Evolutionary conservation across 1,140 invertebrate species (phyloP), one percentile per base, ranked within the genome.

Genomic region (Rhysida immarginata): DNA sequence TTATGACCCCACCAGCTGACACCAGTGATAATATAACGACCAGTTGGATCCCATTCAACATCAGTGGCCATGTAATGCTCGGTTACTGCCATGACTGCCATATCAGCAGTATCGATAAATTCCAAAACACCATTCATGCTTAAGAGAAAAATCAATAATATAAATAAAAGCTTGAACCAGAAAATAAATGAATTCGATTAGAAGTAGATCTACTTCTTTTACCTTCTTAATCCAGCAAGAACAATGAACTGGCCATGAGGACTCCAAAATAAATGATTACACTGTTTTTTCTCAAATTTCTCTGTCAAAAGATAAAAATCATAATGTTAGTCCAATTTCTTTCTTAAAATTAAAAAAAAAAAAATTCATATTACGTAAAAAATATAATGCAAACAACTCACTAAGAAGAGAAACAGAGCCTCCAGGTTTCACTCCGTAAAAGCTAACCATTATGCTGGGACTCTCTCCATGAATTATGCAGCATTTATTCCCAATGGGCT

Each of bases 11-110:
- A 96, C 56, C 82, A 87, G 1, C 91, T 95, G 8, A 96, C 92
- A 3, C 83, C 88, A 0, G 93, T 96, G 16, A 92, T 85, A 16
- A 99, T 91, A 70, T 96, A 99, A 65, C 96, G 78, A 18, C 96
- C 96, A 26, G 95, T 99, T 3, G 96, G 95, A 74, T 99, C 96
- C 96, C 96, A 99, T 70, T 97, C 94, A 2, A 96, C 86, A 65
- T 96, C 92, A 0, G 90, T 94, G 62, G 85, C 84, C 77, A 89
- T 76, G 71, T 91, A 96, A 74, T 97, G 94, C 69, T 96, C 94
- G 0, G 83, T 83, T 1, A 83, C 81, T 62, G 88, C 85, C 87
- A 95, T 96, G 2, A 94, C 81, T 1, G 91, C 85, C 68, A 96
- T 93, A 68, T 96, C 91, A 61, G 85, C 61, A 0, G 93, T 95